Conservation (phyloP, 1,140 invertebrate species). For the Galleria mellonella region DNA sequence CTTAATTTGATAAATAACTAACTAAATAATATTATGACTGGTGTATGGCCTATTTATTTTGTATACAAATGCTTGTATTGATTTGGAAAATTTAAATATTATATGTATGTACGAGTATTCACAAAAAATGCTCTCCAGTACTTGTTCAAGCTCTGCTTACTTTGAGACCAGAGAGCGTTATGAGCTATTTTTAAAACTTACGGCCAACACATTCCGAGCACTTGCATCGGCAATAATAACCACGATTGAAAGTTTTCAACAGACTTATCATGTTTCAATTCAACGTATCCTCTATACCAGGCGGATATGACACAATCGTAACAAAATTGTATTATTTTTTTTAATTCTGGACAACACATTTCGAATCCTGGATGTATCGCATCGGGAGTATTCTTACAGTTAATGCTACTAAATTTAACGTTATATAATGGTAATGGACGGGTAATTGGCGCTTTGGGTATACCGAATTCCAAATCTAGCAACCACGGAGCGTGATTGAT, state of each 20-base stretch:
- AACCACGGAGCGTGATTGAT: conserved; percentile 34
- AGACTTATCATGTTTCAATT: conserved; percentile 32
- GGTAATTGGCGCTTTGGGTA: conserved; percentile 27
- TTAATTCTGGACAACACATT: conserved; percentile 33
- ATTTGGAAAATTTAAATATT: no score
- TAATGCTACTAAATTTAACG: conserved; percentile 38
- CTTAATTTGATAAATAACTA: no score
- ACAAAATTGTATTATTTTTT: conserved; percentile 30
- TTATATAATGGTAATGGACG: conserved; percentile 38
- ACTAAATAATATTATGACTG: no score
- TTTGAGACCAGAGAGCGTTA: no score
- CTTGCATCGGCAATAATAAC: conserved; percentile 35
- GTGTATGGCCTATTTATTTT: no score
- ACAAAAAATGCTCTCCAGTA: no score
- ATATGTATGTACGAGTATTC: no score
- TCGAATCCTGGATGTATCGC: conserved; percentile 49
- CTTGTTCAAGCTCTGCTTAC: no score
- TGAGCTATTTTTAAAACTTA: conserved; percentile 9
- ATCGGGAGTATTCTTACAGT: conserved; percentile 36
- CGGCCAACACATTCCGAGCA: conserved; percentile 51
- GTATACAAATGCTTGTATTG: no score
- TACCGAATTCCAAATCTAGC: conserved; percentile 49
- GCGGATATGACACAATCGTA: conserved; percentile 38
- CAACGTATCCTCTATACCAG: conserved; percentile 44
- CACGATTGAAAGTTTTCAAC: conserved; percentile 48